These are phyloP conservation scores for Drosophila dives DNA, from an alignment of 2,888 invertebrate species.

Conservation along the genomic window DNA sequence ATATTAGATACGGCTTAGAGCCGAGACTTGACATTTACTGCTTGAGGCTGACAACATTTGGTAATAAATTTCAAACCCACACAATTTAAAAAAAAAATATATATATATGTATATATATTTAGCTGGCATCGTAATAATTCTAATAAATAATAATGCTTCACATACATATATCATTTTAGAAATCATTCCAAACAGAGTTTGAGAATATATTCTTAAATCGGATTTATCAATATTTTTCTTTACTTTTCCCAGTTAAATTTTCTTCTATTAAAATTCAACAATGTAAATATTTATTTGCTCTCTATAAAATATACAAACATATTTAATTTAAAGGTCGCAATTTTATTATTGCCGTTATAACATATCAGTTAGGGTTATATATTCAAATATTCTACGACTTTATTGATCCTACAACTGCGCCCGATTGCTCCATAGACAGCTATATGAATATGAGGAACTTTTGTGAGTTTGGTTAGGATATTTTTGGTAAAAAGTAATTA, in stretches of 20 bases:
- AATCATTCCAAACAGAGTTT: neutral
- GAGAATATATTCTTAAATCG: neutral
- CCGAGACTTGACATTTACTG: neutral
- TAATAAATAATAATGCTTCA: neutral
- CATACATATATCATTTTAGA: neutral
- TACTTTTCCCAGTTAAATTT: too few relatives aligned
- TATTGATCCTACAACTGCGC: neutral
- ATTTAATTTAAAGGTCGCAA: neutral
- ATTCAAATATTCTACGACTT: neutral
- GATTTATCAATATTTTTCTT: neutral
- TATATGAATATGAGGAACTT: neutral
- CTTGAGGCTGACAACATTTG: neutral
- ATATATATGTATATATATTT: neutral
- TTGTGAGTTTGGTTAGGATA: neutral
- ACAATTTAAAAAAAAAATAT: neutral
- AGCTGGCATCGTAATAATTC: neutral
- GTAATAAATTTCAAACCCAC: conserved; percentile 1
- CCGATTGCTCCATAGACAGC: neutral
- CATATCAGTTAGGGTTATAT: neutral
- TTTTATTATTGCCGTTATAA: neutral
- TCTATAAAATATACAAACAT: neutral
- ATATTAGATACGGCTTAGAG: neutral
- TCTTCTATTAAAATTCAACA: neutral
- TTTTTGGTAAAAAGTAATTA: neutral
- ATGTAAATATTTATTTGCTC: neutral